Conservation (phyloP, 2,888 invertebrate genomes). For the Tanypteryx hageni region DNA sequence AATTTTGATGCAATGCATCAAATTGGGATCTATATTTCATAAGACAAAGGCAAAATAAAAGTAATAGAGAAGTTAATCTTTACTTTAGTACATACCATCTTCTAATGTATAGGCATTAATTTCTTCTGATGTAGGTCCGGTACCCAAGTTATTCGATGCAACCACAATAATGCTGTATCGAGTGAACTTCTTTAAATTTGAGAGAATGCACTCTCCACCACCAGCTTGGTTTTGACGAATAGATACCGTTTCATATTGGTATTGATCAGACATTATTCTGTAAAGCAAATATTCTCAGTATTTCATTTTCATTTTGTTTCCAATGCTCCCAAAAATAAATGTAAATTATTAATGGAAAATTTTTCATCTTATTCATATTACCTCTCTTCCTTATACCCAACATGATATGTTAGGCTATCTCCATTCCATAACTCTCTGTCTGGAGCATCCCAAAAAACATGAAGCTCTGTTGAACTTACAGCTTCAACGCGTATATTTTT, state of each 20-base stretch:
- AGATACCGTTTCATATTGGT: constrained; percentile 64
- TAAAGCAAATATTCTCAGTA: not conserved
- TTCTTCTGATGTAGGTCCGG: constrained; percentile 70
- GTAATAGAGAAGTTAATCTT: no score
- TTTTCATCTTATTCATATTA: constrained; percentile 20
- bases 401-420: constrained; percentile 73
- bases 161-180: constrained; percentile 71
- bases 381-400: constrained; percentile 70
- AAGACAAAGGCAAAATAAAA: not conserved
- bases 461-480: constrained; percentile 73
- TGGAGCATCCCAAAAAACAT: constrained; percentile 73
- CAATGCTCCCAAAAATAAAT: not conserved
- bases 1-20: not conserved
- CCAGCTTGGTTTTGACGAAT: constrained; percentile 56
- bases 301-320: not conserved
- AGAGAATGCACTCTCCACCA: constrained; percentile 69
- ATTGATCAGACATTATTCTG: constrained; percentile 48
- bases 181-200: constrained; percentile 70
- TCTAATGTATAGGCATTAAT: constrained; percentile 70
- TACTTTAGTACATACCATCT: constrained; percentile 69
- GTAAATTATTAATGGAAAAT: not conserved
- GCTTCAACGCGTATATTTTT: constrained; percentile 73
- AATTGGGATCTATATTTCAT: not conserved
- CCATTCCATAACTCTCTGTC: constrained; percentile 72
- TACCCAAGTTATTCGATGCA: constrained; percentile 71